phyloP scores from a whole-genome alignment of 2,888 invertebrate genomes.

The Nycteola revayana region DNA sequence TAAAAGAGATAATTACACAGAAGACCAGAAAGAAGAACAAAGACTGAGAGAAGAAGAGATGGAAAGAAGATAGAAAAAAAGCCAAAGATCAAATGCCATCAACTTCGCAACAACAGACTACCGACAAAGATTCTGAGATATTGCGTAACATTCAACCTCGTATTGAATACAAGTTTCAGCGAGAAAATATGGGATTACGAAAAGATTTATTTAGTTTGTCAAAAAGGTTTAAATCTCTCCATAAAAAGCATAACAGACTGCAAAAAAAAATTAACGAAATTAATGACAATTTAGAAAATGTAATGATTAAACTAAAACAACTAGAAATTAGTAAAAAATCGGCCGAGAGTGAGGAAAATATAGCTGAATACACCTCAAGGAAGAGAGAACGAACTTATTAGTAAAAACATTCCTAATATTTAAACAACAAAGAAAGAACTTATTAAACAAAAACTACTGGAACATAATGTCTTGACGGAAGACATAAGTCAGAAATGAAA shows the following conservation, averaged over 20 bases:
- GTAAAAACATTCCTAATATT: constrained; percentile 5
- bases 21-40: constrained; percentile 8
- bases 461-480: constrained; percentile 3
- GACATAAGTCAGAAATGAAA: constrained; percentile 6
- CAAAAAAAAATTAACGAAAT: too few relatives aligned
- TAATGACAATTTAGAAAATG: too few relatives aligned
- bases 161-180: constrained; percentile 11
- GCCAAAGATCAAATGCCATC: constrained; percentile 6
- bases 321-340: not conserved
- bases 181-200: constrained; percentile 9
- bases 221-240: not conserved
- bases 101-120: constrained; percentile 1
- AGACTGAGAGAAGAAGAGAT: too few relatives aligned
- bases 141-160: constrained; percentile 8
- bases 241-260: not conserved
- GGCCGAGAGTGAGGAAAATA: too few relatives aligned
- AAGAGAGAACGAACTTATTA: constrained; percentile 1
- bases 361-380: not conserved
- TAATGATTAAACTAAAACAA: too few relatives aligned
- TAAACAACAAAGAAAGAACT: constrained; percentile 6
- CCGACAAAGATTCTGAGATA: not conserved
- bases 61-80: constrained; percentile 11
- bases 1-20: constrained; percentile 10
- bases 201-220: constrained; percentile 1
- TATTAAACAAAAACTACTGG: constrained; percentile 6